Conservation (phyloP, 2,113 vertebrate genomes). For the Odocoileus hemionus region DNA sequence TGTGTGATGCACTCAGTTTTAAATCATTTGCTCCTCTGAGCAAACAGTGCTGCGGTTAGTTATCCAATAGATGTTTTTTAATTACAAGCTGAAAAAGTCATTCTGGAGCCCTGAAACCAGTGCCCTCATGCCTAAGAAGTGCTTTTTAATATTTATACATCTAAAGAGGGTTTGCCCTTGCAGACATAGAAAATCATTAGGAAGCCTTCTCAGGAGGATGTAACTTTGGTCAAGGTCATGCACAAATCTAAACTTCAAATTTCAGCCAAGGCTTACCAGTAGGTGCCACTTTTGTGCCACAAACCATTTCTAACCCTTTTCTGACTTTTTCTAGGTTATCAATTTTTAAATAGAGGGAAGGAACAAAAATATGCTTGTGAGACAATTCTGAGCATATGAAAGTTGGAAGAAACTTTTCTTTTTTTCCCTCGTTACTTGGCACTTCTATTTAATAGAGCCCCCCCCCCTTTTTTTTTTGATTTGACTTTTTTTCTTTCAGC, state of each 20-base stretch:
- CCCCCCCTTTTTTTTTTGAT: conserved; percentile 66
- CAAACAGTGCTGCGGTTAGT: conserved; percentile 63
- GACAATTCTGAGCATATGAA: conserved; percentile 76
- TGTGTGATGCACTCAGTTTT: not conserved
- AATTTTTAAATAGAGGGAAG: conserved; percentile 80
- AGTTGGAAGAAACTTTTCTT: conserved; percentile 63
- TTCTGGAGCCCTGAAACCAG: conserved; percentile 48
- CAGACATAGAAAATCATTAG: conserved; percentile 65
- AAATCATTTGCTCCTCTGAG: conserved; percentile 43
- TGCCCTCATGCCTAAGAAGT: conserved; percentile 54
- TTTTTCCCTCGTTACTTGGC: conserved; percentile 69
- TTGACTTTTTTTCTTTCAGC: conserved; percentile 77
- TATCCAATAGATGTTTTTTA: conserved; percentile 65
- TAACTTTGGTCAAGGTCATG: conserved; percentile 78
- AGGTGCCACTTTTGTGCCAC: conserved; percentile 75
- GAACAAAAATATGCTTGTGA: conserved; percentile 69
- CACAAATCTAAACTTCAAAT: conserved; percentile 70
- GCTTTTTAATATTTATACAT: conserved; percentile 69
- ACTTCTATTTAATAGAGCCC: conserved; percentile 68
- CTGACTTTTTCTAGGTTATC: conserved; percentile 76
- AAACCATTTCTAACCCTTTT: conserved; percentile 49
- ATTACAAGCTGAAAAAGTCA: conserved; percentile 59
- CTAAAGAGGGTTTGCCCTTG: conserved; percentile 66
- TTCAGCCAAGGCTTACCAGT: conserved; percentile 66
- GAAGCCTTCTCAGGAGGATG: conserved; percentile 66